Evolutionary conservation across 1,140 invertebrate species (phyloP), one percentile per base, ranked within the genome.

Genomic region (Anastatus disparis): DNA sequence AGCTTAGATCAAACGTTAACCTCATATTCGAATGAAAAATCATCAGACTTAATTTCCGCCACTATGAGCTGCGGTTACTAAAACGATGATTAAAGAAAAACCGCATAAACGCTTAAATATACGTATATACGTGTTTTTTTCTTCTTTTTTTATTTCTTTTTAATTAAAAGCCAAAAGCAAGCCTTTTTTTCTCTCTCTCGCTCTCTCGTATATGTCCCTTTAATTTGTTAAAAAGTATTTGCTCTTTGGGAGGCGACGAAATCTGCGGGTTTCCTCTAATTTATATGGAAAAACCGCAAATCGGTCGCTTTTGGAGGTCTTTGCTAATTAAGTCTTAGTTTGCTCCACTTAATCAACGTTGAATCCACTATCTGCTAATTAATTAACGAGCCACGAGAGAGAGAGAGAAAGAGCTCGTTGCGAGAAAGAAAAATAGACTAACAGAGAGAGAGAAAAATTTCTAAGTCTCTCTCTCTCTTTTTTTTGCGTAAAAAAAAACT

Each of bases 191-290:
- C 9, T 29, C n/a, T n/a, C n/a, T n/a, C n/a, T n/a, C n/a, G n/a
- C n/a, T n/a, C n/a, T n/a, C n/a, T n/a, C n/a, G n/a, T n/a, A n/a
- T n/a, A 15, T 42, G 35, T 42, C 50, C n/a, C 26, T 69, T n/a
- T 61, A 61, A 69, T 62, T 50, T 44, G 52, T 52, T 55, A 35
- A 63, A 56, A 70, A 70, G 40, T 61, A 69, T 52, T 69, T 40
- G 42, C 46, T 17, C 29, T n/a, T n/a, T n/a, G n/a, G n/a, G n/a
- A n/a, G 12, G 13, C 26, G 27, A 44, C 58, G 31, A 63, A 70
- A 63, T 63, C 48, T 55, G 42, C 50, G 59, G 27, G 20, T 46
- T 63, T 63, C 35, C 59, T 70, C 50, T 53, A 61, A 59, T 59
- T 68, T 53, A 53, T 42, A 38, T 53, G 27, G 20, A 68, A 69